Conservation (phyloP, 1,140 invertebrate species). For the Bombus difficillimus region DNA sequence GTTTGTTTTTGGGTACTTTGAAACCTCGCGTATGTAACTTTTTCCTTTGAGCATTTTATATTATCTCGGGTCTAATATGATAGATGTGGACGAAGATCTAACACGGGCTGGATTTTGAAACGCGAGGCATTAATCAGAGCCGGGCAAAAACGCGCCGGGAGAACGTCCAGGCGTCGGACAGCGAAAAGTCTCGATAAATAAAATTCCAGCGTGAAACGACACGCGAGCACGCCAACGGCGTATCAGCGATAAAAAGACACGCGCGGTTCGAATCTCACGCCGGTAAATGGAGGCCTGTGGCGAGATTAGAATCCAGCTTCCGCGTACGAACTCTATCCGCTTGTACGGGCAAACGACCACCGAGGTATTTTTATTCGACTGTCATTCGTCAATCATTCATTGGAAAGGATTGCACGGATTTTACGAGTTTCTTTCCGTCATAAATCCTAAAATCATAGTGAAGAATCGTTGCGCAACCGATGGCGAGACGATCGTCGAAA, state of each 20-base stretch:
- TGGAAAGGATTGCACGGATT: neutral
- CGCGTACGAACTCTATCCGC: slow-evolving; percentile 11
- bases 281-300: slow-evolving; percentile 2
- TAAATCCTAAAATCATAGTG: neutral
- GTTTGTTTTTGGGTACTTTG: neutral
- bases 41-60: neutral
- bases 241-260: slow-evolving; percentile 74
- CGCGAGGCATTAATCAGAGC: slow-evolving; percentile 37
- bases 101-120: slow-evolving; percentile 32
- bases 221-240: slow-evolving; percentile 76
- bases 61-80: neutral
- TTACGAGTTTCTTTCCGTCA: neutral
- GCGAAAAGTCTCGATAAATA: slow-evolving; percentile 75
- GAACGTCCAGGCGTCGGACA: slow-evolving; percentile 27
- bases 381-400: slow-evolving; percentile 5
- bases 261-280: slow-evolving; percentile 5
- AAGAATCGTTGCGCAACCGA: neutral
- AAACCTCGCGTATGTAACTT: neutral
- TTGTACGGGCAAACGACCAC: neutral
- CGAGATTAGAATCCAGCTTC: slow-evolving; percentile 23
- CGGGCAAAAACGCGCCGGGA: slow-evolving; percentile 46
- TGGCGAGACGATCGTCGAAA: neutral
- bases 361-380: neutral
- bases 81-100: neutral
- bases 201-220: slow-evolving; percentile 79